Evolutionary conservation across 2,797 vertebrate species (phyloP), one percentile per base, ranked within the genome.

Genomic region (Basileuterus tristriatus): DNA sequence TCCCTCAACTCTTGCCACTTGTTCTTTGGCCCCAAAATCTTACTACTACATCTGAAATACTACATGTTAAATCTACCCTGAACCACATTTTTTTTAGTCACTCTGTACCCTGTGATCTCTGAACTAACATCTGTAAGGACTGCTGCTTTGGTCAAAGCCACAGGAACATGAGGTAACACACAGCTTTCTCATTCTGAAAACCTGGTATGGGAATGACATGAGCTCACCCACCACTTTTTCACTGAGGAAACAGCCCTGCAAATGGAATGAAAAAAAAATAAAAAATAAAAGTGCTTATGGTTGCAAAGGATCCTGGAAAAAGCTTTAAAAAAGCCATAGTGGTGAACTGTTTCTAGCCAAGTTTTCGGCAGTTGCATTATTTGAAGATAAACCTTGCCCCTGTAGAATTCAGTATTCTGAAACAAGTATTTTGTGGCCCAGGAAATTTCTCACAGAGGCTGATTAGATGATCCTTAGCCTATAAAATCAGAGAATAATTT

Each of bases 121-220:
- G 72, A 94, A 77, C 79, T 75, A 68, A 83, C 58, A 67, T 83
- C 62, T 91, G 84, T 87, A 83, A 88, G 76, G 50, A 69, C 52
- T 52, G 65, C 19, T 92, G 76, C 75, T 76, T 89, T 3, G 16
- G 79, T 89, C 82, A 87, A 95, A 96, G 82, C 90, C 94, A 87
- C 87, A 41, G 60, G 32, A 93, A 71, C 46, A 71, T 72, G 84
- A 94, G 58, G 87, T 83, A 92, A 95, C 71, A 83, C 53, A 55
- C 44, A 85, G 65, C 29, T 89, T 89, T 96, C 94, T 85, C 87
- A 87, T 83, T 78, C 82, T 71, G 84, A 89, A 95, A 93, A 89
- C 46, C 32, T 52, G 60, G 58, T 89, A 65, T 80, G 58, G 64
- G 84, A 95, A 92, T 69, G 64, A 77, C 47, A 71, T 87, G 79